Base-by-base conservation (phyloP, 2,113 vertebrate species). In the Hucho hucho region DNA sequence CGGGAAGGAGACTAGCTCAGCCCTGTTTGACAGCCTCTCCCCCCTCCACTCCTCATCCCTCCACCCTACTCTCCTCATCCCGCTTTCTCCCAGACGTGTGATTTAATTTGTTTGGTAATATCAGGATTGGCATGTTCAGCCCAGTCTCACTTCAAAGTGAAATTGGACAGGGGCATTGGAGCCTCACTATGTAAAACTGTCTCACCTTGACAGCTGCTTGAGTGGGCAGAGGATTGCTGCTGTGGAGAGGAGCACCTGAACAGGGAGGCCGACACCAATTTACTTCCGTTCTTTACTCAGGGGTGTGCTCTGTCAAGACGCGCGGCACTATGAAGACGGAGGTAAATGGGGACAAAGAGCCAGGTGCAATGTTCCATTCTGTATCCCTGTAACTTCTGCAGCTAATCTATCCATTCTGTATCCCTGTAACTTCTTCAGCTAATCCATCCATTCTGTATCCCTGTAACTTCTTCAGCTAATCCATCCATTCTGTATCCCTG, bases 101-200 rank as follows among this genome's bases (percentile, higher is more conserved):
- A 93, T 93, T 94, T 93, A 92, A 94, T 94, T 93, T 93, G 93
- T 91, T 92, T 90, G 90, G 90, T 92, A 92, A 93, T 92, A 94
- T 94, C 87, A 92, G 90, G 91, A 93, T 92, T 93, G 93, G 90
- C 92, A 84, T 90, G 89, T 93, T 92, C 88, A 89, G 90, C 89
- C 89, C 86, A 90, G 89, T 90, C 91, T 92, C 92, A 89, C 90
- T 91, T 87, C 91, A 92, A 93, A 93, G 93, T 93, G 90, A 93
- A 93, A 94, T 94, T 93, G 92, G 89, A 93, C 91, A 89, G 90
- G 93, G 90, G 92, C 92, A 92, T 89, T 92, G 92, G 93, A 92
- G 93, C 92, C 89, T 91, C 87, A 86, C 87, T 89, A 87, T 91
- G 92, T 94, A 90, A 92, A 90, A 92, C 82, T 75, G 86, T 82